These are phyloP conservation scores for Fopius arisanus DNA, from an alignment of 1,140 invertebrate genomes.

Conservation along the genomic window DNA sequence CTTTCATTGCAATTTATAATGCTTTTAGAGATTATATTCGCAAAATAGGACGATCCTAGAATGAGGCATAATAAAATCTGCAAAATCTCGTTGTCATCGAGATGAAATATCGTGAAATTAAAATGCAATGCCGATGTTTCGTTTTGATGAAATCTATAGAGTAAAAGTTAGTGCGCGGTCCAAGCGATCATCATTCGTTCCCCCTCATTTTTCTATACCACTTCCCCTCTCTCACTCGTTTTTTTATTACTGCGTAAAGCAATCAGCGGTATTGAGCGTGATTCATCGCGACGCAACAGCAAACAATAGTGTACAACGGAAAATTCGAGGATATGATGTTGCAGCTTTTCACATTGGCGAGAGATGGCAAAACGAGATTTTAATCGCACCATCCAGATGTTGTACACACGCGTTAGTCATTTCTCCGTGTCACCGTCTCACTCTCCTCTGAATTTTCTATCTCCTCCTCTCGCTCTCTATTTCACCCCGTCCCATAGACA, in stretches of 20 bases:
- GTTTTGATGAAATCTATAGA: too few species aligned
- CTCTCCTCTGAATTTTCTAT: not conserved
- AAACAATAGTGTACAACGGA: constrained; percentile 2
- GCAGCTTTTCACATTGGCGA: constrained; percentile 8
- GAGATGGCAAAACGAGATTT: constrained; percentile 28
- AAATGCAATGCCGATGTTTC: too few species aligned
- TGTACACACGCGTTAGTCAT: constrained; percentile 25
- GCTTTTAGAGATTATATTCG: too few species aligned
- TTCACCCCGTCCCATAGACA: constrained; percentile 4
- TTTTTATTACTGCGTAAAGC: constrained; percentile 19
- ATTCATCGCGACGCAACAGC: constrained; percentile 20
- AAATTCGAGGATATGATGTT: constrained; percentile 20
- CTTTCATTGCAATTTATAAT: too few species aligned
- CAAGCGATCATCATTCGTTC: not conserved
- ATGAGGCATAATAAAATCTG: too few species aligned
- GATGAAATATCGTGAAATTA: too few species aligned
- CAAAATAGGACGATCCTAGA: too few species aligned
- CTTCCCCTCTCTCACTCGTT: not conserved
- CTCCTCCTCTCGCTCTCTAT: not conserved
- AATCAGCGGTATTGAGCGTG: constrained; percentile 18
- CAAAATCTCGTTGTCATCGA: too few species aligned
- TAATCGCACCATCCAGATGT: constrained; percentile 27
- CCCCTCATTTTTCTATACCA: not conserved
- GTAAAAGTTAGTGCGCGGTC: too few species aligned
- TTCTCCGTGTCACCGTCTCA: not conserved